Conservation (phyloP, 2,113 vertebrate genomes). For the Podarcis raffonei region DNA sequence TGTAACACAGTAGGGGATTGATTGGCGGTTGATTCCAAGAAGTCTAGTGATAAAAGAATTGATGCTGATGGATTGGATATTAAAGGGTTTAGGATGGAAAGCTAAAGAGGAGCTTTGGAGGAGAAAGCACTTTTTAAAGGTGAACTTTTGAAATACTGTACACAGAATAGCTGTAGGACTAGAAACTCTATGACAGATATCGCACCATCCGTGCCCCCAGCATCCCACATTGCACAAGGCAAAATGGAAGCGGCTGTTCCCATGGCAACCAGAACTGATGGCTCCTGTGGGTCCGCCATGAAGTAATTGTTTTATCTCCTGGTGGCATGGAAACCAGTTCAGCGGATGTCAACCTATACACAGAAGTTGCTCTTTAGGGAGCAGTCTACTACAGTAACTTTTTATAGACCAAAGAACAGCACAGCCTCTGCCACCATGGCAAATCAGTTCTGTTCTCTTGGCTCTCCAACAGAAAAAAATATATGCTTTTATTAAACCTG, state of each 20-base stretch:
- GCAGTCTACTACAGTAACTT: background rate
- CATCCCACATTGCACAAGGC: background rate
- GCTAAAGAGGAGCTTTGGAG: background rate
- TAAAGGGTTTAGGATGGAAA: background rate
- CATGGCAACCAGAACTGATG: background rate
- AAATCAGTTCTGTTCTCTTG: background rate
- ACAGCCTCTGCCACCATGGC: background rate
- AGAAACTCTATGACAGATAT: background rate
- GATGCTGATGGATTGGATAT: background rate
- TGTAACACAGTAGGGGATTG: background rate
- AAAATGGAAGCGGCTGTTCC: background rate
- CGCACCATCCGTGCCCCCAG: background rate
- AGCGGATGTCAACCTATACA: background rate
- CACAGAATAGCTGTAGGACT: background rate
- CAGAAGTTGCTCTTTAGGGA: background rate
- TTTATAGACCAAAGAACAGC: background rate
- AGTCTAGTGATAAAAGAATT: background rate
- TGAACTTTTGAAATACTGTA: background rate
- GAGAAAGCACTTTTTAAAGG: background rate
- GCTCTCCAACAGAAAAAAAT: background rate
- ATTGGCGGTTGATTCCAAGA: background rate
- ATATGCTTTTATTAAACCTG: background rate
- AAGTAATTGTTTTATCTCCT: conserved; percentile 12
- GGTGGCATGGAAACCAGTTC: conserved; percentile 1
- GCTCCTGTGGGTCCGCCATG: background rate